Evolutionary conservation across 2,797 vertebrate genomes (phyloP).

Genomic region (Schizothorax lantsangensis): DNA sequence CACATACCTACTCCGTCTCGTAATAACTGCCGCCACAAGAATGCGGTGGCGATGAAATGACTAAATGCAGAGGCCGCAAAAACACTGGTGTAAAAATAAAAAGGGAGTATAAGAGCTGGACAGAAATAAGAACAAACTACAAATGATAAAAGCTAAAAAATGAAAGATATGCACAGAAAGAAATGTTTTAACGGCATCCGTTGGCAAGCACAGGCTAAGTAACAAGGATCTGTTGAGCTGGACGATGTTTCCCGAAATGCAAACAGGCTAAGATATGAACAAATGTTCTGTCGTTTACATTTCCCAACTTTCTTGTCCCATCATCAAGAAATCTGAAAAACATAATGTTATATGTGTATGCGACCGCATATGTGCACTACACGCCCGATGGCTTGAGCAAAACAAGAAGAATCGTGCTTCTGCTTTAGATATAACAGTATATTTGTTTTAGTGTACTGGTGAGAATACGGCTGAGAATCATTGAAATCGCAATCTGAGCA

Average conservation of each 20-base stretch:
- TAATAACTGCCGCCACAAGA: constrained; percentile 39
- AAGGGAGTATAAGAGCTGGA: constrained; percentile 58
- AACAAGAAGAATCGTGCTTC: constrained; percentile 67
- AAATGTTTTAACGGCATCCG: constrained; percentile 77
- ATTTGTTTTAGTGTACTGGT: constrained; percentile 72
- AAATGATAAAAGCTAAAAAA: constrained; percentile 62
- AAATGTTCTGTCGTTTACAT: constrained; percentile 38
- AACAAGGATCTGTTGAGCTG: constrained; percentile 8
- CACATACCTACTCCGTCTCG: neutral
- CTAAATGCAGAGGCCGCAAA: constrained; percentile 66
- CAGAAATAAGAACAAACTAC: constrained; percentile 52
- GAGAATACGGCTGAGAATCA: constrained; percentile 79
- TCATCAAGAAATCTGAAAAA: constrained; percentile 49
- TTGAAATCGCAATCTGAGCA: constrained; percentile 68
- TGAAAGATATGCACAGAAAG: constrained; percentile 71
- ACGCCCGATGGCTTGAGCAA: constrained; percentile 18
- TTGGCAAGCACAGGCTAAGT: constrained; percentile 78
- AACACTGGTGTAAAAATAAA: constrained; percentile 48
- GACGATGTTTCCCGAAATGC: constrained; percentile 48
- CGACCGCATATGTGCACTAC: constrained; percentile 57
- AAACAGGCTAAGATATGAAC: constrained; percentile 66
- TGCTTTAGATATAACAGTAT: constrained; percentile 66
- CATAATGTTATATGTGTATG: constrained; percentile 23
- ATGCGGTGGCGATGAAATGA: constrained; percentile 54
- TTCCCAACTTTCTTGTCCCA: constrained; percentile 27